phyloP scores from a whole-genome alignment of 2,113 vertebrate species.

The Chlorocebus sabaeus region DNA sequence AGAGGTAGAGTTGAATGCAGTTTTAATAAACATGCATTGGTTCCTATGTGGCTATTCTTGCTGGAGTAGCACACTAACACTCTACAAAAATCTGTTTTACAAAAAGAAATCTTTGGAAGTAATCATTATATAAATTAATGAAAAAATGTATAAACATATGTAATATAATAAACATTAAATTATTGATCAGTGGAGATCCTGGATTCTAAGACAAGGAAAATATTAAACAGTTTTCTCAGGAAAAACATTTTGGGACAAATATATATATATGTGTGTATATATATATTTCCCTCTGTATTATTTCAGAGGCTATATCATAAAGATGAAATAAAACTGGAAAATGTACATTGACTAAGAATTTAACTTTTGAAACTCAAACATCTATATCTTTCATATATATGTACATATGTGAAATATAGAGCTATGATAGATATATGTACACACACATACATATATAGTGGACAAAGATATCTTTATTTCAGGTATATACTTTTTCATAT shows the following conservation, averaged over 20 bases:
- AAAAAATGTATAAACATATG: neutral
- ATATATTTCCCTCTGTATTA: neutral
- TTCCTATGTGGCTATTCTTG: neutral
- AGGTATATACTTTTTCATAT: neutral
- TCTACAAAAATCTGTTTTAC: neutral
- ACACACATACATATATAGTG: neutral
- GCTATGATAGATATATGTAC: neutral
- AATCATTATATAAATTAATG: neutral
- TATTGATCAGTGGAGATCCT: neutral
- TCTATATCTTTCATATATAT: neutral
- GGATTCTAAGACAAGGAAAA: neutral
- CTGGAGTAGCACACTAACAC: neutral
- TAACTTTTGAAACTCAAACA: slow-evolving; percentile 1
- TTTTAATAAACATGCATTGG: neutral
- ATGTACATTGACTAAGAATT: neutral
- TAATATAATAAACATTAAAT: neutral
- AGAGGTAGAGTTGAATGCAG: neutral
- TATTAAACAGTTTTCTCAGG: neutral
- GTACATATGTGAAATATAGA: neutral
- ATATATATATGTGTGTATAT: neutral
- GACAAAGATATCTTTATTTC: neutral
- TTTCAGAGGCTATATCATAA: neutral
- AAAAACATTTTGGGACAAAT: neutral
- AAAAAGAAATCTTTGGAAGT: neutral
- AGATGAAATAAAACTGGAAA: neutral